Conservation (phyloP, 2,113 vertebrate genomes). For the Dicerorhinus sumatrensis region DNA sequence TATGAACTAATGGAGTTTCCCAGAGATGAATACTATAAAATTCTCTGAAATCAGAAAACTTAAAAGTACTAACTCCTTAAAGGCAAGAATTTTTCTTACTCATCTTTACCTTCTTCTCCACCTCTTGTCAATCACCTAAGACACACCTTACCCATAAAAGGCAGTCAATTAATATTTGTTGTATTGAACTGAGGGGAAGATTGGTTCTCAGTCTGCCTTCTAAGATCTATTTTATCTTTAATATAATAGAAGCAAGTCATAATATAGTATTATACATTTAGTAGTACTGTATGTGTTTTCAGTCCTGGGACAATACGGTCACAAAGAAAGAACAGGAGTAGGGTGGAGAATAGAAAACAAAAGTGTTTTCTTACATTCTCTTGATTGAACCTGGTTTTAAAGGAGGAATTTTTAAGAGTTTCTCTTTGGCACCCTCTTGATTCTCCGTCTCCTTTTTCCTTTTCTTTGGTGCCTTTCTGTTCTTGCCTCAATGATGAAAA, state of each 20-base stretch:
- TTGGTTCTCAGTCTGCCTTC: not conserved
- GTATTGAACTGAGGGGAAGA: conserved; percentile 1
- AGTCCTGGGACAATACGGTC: not conserved
- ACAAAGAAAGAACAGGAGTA: not conserved
- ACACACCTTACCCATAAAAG: not conserved
- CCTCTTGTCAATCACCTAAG: not conserved
- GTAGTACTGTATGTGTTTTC: not conserved
- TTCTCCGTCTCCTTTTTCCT: not conserved
- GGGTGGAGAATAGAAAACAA: not conserved
- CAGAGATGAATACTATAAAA: not conserved
- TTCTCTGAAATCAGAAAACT: conserved; percentile 12
- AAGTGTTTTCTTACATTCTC: not conserved
- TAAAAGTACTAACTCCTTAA: conserved; percentile 17
- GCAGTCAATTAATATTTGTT: conserved; percentile 26
- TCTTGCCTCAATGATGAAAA: conserved; percentile 13
- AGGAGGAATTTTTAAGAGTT: conserved; percentile 25
- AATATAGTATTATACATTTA: not conserved
- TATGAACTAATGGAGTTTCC: conserved; percentile 34
- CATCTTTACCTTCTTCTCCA: conserved; percentile 21
- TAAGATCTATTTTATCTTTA: conserved; percentile 2
- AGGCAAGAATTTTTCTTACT: conserved; percentile 25
- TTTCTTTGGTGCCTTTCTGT: conserved; percentile 27
- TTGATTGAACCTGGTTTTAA: not conserved
- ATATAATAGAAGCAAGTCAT: not conserved
- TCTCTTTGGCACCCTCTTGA: not conserved